Evolutionary conservation across 2,113 vertebrate genomes (phyloP).

Genomic region (Gobio gobio): DNA sequence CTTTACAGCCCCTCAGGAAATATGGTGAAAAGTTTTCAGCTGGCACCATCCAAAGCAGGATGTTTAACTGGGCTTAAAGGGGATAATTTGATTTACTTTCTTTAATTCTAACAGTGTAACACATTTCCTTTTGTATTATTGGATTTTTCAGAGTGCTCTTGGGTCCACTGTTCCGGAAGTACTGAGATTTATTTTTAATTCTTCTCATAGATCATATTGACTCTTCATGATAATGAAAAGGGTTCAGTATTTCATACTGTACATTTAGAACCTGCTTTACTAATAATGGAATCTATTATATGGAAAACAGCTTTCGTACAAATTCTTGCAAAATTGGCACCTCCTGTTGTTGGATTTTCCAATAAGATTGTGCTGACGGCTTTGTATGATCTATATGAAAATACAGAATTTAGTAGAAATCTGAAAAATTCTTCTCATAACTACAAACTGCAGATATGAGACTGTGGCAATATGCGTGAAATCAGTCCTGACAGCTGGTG

Average conservation of each 20-base stretch:
- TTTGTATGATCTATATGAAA: background rate
- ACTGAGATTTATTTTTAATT: slow-evolving; percentile 5
- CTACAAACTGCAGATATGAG: background rate
- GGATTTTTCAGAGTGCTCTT: slow-evolving; percentile 20
- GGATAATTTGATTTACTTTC: slow-evolving; percentile 28
- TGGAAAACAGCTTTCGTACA: background rate
- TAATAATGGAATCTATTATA: background rate
- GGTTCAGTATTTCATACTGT: background rate
- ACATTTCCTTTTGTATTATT: slow-evolving; percentile 31
- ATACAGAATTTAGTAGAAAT: background rate
- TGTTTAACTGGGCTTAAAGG: slow-evolving; percentile 23
- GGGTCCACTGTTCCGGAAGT: background rate
- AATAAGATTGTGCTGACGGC: background rate
- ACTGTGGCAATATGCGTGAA: background rate
- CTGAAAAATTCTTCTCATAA: background rate
- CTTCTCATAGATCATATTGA: background rate
- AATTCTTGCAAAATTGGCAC: no score
- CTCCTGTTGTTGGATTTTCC: no score
- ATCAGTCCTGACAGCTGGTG: slow-evolving; percentile 23
- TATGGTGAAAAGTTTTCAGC: slow-evolving; percentile 23
- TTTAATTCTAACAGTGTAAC: slow-evolving; percentile 10
- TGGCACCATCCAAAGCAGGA: slow-evolving; percentile 6
- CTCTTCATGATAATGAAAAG: background rate
- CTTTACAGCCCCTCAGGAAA: slow-evolving; percentile 19
- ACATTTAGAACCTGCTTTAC: background rate